Evolutionary conservation across 2,888 invertebrate species (phyloP), one percentile per base, ranked within the genome.

Genomic region (Syrphus vitripennis): DNA sequence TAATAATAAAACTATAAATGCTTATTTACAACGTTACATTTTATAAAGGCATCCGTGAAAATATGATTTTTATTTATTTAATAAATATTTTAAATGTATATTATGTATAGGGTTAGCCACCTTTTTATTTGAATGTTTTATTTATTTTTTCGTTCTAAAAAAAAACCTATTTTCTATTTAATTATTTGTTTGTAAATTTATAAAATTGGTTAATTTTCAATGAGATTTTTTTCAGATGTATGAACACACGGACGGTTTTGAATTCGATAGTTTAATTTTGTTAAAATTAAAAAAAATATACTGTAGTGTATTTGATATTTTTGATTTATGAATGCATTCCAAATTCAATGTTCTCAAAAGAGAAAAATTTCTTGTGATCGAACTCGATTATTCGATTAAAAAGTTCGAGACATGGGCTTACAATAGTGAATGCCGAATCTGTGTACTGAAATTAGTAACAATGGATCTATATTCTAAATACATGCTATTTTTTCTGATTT

Each of bases 21-120:
- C 76, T 80, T 81, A 79, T 84, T 71, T 84, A 84, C 76, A 84
- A 67, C 42, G 12, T 34, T 79, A 65, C 19, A 24, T 53, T 21
- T 72, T 63, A 37, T 34, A 55, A 83, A 80, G 79, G 75, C 79
- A 75, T 75, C 29, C 24, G 67, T 19, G 42, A 63, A n/a, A 16
- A 42, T n/a, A n/a, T n/a, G n/a, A 40, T 26, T 42, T 26, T 26
- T 16, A 16, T 26, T n/a, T 26, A 42, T 12, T 16, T 45, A 29
- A 45, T 63, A 59, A 55, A 55, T 55, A 31, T 57, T 57, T 34
- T 45, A 29, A 19, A n/a, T 61, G 24, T 61, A 61, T 40, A 6
- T 2, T 48, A 16, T 14, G 42, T 14, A 14, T 19, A 14, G 59
- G 34, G 34, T 34, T 80, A 84, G 83, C 83, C 71, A 83, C 83